A percentile compares a stretch with the other conserved stretches of the same genome.
phyloP scores from a whole-genome alignment of 2,113 vertebrate genomes.

The Eolophus roseicapilla region DNA sequence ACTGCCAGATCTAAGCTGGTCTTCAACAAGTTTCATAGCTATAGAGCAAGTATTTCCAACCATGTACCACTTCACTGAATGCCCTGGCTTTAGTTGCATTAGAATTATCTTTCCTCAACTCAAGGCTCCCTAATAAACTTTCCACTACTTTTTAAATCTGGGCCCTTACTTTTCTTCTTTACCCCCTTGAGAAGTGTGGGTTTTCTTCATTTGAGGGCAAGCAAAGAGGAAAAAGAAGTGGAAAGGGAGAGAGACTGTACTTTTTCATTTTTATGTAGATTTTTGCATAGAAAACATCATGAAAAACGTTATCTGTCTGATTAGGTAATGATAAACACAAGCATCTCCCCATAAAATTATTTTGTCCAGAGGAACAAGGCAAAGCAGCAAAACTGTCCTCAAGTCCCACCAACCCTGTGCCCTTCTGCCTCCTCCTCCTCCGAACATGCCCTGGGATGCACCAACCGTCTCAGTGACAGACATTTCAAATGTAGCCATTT shows the following conservation, averaged over 20 bases:
- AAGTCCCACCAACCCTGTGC: neutral
- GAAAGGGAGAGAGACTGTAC: neutral
- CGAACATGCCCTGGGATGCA: fast-evolving
- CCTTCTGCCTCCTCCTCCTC: neutral
- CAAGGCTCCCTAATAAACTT: neutral
- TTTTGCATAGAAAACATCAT: neutral
- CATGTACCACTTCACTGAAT: neutral
- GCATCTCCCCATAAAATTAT: neutral
- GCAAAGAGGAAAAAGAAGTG: neutral
- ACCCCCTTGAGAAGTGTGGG: neutral
- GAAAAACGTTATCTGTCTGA: neutral
- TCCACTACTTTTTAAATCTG: neutral
- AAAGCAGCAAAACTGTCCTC: neutral
- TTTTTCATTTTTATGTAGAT: neutral
- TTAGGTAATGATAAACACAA: neutral
- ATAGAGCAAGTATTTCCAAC: neutral
- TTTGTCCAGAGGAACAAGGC: neutral
- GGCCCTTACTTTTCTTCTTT: neutral
- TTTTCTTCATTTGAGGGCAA: neutral
- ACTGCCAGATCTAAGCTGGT: neutral
- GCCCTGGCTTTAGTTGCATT: neutral
- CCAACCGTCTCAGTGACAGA: neutral
- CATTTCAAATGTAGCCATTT: neutral
- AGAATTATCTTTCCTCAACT: neutral
- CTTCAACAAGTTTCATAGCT: neutral